Conservation (phyloP, 1,140 invertebrate species). For the Diorhabda sublineata region DNA sequence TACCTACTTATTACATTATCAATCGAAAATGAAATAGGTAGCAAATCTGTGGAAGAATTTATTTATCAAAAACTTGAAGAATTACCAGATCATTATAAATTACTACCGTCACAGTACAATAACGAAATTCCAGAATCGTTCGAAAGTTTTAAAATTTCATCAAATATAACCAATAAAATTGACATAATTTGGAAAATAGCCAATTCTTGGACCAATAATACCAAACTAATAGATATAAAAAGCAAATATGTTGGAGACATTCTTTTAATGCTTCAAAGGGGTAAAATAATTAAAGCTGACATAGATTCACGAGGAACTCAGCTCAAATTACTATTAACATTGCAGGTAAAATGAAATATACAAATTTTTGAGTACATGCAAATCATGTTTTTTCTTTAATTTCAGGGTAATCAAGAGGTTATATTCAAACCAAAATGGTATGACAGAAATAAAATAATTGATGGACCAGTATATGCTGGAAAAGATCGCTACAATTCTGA, state of each 20-base stretch:
- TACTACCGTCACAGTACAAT: constrained; percentile 8
- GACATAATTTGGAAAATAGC: constrained; percentile 35
- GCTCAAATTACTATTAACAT: constrained; percentile 75
- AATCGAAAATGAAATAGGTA: constrained; percentile 19
- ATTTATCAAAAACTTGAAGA: constrained; percentile 22
- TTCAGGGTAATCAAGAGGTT: constrained; percentile 66
- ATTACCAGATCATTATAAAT: constrained; percentile 18
- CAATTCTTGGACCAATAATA: constrained; percentile 34
- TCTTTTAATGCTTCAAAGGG: constrained; percentile 62
- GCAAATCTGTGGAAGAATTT: constrained; percentile 16
- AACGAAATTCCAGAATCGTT: constrained; percentile 28
- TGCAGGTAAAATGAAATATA: constrained; percentile 54
- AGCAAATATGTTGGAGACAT: constrained; percentile 58
- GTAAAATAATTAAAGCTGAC: constrained; percentile 69
- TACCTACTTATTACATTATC: constrained; percentile 19
- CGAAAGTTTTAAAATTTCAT: constrained; percentile 13
- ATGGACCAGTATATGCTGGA: constrained; percentile 79
- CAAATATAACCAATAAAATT: constrained; percentile 15
- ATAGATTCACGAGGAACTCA: constrained; percentile 81
- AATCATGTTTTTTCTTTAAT: constrained; percentile 1
- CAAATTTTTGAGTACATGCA: constrained; percentile 8
- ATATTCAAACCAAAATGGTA: constrained; percentile 93
- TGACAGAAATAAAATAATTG: constrained; percentile 65
- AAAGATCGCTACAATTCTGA: constrained; percentile 92
- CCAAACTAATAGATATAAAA: constrained; percentile 31